Evolutionary conservation across 1,140 invertebrate genomes (phyloP), one percentile per base, ranked within the genome.

Genomic region (Uloborus diversus): DNA sequence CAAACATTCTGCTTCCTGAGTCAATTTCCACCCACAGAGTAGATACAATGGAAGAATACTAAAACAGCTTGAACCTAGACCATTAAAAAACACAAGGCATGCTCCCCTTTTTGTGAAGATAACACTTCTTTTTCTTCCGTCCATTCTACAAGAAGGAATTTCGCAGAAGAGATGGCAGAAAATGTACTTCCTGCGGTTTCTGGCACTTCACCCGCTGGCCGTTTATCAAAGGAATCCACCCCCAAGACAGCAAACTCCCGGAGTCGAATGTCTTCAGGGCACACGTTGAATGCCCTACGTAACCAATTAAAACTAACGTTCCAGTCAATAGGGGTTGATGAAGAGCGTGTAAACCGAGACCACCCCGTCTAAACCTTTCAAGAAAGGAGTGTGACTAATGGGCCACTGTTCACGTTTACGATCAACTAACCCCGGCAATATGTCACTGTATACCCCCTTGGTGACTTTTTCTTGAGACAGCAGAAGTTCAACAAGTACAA

Each of bases 281-380:
- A 30, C 13, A 32, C 27, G 9, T 17, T 30, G 14, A 11, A 61
- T 25, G 27, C 57, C 57, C 17, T 30, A 61, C 57, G 57, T 27
- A 61, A 61, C 25, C 57, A 68, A 68, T 68, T 68, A 68, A 68
- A 66, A 49, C 64, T 28, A 51, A 68, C 47, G 23, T 27, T 25
- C 14, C 65, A 57, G 53, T 30, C 42, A 49, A 51, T 51, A 37
- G 65, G 2, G 37, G 25, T 49, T 30, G 37, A 51, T 25, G 25
- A 32, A 68, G 30, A 68, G 27, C 57, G 57, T 51, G 47, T 68
- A 68, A 68, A 51, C 42, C 42, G 47, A 68, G 47, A 68, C 65
- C 65, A 51, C n/a, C 65, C 65, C 65, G 14, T 51, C 23, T 23
- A 13, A 17, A 13, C 37, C 37, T 42, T 42, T 42, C 37, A 42